These are phyloP conservation scores for Sebastes trivittatus DNA, from an alignment of 2,797 vertebrate species.

Conservation along the genomic window DNA sequence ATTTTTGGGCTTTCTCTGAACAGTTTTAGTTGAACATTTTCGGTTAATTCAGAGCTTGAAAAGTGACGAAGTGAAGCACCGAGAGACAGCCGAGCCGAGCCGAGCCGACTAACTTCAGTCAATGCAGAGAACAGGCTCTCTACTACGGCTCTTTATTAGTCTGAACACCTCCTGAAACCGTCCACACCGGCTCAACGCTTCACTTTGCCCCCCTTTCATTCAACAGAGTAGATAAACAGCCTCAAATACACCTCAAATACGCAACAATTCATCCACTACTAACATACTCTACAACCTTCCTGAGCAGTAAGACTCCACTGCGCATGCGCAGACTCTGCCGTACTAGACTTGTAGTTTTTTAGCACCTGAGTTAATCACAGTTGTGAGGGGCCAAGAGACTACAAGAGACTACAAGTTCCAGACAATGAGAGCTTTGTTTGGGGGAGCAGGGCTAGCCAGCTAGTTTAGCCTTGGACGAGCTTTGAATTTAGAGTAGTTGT, in stretches of 20 bases:
- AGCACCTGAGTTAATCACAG: conserved; percentile 64
- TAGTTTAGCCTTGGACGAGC: conserved; percentile 73
- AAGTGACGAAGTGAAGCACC: conserved; percentile 70
- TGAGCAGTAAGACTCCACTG: conserved; percentile 29
- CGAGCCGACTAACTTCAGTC: conserved; percentile 72
- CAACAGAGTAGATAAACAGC: background rate
- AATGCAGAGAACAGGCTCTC: conserved; percentile 36
- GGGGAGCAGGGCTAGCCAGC: conserved; percentile 61
- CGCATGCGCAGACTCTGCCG: conserved; percentile 64
- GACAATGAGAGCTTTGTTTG: conserved; percentile 80
- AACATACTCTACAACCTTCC: conserved; percentile 63
- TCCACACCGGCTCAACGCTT: background rate
- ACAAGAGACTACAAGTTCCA: conserved; percentile 80
- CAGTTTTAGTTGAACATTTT: conserved; percentile 41
- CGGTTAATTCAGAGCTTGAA: conserved; percentile 62
- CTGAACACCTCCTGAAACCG: background rate
- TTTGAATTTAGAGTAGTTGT: conserved; percentile 77
- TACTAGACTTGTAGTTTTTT: conserved; percentile 77
- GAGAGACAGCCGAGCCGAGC: conserved; percentile 38
- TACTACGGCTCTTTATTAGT: conserved; percentile 31
- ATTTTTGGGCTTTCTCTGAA: conserved; percentile 3
- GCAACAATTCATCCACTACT: conserved; percentile 54
- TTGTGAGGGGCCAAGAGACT: conserved; percentile 58
- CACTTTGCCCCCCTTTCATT: background rate
- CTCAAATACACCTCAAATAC: background rate